A percentile compares a stretch with the other conserved stretches of the same genome.
Evolutionary conservation across 2,797 vertebrate genomes (phyloP).

Genomic region (Microhierax caerulescens): DNA sequence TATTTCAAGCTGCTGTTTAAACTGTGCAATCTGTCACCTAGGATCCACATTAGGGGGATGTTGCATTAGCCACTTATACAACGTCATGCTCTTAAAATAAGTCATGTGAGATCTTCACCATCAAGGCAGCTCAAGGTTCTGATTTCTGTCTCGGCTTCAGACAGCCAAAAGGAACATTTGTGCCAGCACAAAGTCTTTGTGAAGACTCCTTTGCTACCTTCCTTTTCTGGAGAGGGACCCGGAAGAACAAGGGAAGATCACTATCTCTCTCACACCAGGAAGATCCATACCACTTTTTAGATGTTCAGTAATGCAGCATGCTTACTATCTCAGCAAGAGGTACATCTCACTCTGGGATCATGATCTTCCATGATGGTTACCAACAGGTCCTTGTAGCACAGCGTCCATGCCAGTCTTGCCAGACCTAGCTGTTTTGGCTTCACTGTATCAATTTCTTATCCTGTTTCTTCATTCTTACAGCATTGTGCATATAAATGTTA

Average conservation of each 20-base stretch:
- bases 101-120: accelerated
- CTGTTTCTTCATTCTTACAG: background rate
- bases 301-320: background rate
- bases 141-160: background rate
- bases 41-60: background rate
- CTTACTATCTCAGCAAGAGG: background rate
- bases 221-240: background rate
- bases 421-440: background rate
- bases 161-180: background rate
- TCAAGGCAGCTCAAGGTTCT: background rate
- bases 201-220: background rate
- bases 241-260: background rate
- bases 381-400: background rate
- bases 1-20: background rate
- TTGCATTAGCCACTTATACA: background rate
- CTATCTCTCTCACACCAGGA: background rate
- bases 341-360: background rate
- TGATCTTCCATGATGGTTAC: background rate
- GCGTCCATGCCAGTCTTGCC: background rate
- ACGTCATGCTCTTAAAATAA: background rate
- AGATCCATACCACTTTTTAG: background rate
- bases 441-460: background rate
- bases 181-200: background rate
- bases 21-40: background rate
- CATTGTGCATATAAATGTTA: background rate